Base-by-base conservation (phyloP, 2,797 vertebrate genomes). In the Ficedula albicollis region DNA sequence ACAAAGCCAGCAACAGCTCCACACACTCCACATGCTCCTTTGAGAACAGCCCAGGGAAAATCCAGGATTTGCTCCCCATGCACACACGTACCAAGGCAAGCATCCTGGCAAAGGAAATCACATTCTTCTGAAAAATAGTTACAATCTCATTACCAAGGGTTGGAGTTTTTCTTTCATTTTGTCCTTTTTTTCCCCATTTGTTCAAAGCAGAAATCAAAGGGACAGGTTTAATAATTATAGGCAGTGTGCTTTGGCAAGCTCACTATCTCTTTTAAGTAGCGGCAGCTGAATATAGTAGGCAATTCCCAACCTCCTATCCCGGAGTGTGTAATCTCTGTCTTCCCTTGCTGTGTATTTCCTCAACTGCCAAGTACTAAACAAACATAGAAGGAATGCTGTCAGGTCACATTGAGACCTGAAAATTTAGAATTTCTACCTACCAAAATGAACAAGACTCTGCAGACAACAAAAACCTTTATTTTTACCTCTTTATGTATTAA, bases 181-280 rank as follows among this genome's bases (percentile, higher is more conserved):
- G 48, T 44, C 16, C 9, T 55, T n/a, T 49, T 36, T 39, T 13
- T 6, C 22, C 27, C 27, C 29, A 10, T 88, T 70, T 76, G 41
- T 87, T 95, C 67, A 72, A 77, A 84, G 60, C 41, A 93, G 85
- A 84, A 94, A 70, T 80, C 56, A 93, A 93, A 94, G 34, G 51
- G 77, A 77, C 84, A 93, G 51, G 43, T 77, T 88, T 80, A 64
- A 73, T 93, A 94, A 86, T 90, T 88, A 73, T 12, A 77, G 54
- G 44, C 32, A 68, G 38, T 64, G 44, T 49, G 49, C 38, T 91
- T 63, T 88, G 77, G 60, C 52, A 89, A 90, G 63, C 46, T 70
- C 52, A 48, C 15, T 80, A 72, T 89, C 63, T 83, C 63, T 43
- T 89, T 52, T 72, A 82, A 82, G 41, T 13, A 68, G 52, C 68